Evolutionary conservation across 2,113 vertebrate genomes (phyloP).

Genomic region (Jaculus jaculus): DNA sequence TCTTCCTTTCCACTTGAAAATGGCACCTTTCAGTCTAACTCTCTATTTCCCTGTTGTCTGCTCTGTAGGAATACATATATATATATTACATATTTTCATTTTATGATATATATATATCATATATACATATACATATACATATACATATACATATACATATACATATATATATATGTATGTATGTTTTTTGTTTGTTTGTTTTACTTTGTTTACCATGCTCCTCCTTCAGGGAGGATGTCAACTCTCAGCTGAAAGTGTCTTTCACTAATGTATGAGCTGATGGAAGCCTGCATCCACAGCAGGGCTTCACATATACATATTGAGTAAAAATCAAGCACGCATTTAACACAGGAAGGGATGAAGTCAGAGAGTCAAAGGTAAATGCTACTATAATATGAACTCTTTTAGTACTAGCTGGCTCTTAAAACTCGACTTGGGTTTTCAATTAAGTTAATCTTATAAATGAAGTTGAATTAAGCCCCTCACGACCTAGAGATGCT

Average conservation of each 20-base stretch:
- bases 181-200: too few relatives aligned
- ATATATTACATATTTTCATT: neutral
- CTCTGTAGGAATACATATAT: neutral
- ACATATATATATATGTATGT: neutral
- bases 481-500: neutral
- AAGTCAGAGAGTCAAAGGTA: neutral
- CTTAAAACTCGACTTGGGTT: neutral
- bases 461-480: neutral
- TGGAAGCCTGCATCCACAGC: neutral
- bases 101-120: too few relatives aligned
- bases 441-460: neutral
- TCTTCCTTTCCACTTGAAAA: neutral
- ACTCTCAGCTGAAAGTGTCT: neutral
- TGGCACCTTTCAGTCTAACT: neutral
- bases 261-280: constrained; percentile 8
- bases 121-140: too few relatives aligned
- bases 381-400: neutral
- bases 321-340: neutral
- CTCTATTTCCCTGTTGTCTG: too few relatives aligned
- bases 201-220: neutral
- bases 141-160: too few relatives aligned
- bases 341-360: neutral
- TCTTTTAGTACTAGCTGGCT: neutral
- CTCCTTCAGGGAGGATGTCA: neutral
- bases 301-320: neutral